Base-by-base conservation (phyloP, 2,888 invertebrate species). In the Nemapogon koenigi region DNA sequence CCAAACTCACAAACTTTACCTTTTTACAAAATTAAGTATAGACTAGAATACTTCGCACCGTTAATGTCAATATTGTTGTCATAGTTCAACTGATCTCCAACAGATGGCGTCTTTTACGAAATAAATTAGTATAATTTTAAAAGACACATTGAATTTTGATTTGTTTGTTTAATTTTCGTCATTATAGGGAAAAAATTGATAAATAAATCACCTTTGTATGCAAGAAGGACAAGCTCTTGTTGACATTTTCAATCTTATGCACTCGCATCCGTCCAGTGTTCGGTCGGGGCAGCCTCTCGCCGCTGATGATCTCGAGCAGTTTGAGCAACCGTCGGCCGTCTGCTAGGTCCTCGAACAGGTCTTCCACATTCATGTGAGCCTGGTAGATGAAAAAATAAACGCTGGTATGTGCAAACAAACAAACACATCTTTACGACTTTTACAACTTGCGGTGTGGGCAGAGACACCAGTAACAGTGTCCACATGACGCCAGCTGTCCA, bases 201-300 rank as follows among this genome's bases (percentile, higher is more conserved):
- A 96, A 82, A 57, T 94, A 94, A 3, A 49, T 43, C 56, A 87
- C 89, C 87, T 97, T 97, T 40, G 96, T 96, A 67, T 95, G 94
- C 50, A 97, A 81, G 75, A 97, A 97, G 58, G 93, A 93, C 60
- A 97, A 83, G 61, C 94, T 94, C 80, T 96, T 96, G 82, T 98
- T 98, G 59, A 98, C 94, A 71, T 99, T 99, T 81, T 99, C 98
- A 41, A 99, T 93, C 83, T 97, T 97, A 82, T 99, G 98, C 35
- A 99, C 97, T 49, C 97, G 83, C 91, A 98, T 94, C 46, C 90
- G 87, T 30, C 97, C 97, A 62, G 88, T 90, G 83, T 98, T 99
- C 56, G 98, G 97, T 54, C 95, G 89, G 46, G 95, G 97, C 53
- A 99, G 83, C 55, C 96, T 93, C 78, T 99, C 98, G 26, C 97